Evolutionary conservation across 2,888 invertebrate species (phyloP), one percentile per base, ranked within the genome.

Genomic region (Brachylomia viminalis): DNA sequence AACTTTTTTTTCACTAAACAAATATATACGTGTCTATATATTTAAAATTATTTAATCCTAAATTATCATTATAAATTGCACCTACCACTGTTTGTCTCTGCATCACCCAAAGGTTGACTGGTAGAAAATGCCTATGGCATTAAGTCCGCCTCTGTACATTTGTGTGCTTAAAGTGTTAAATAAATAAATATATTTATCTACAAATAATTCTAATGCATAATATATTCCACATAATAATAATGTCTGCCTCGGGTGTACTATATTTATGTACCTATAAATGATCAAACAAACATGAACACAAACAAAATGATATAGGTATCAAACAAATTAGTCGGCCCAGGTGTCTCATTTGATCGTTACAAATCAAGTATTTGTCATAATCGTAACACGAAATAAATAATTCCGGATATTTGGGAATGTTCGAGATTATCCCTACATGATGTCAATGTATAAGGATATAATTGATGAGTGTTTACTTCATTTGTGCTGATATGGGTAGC

Each of bases 391-490:
- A 11, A 47, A 10, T 72, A 52, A 27, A 27, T 49, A 38, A 11
- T 78, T 56, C 15, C 64, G 33, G 49, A 52, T 71, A 78, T 66
- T 49, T 49, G 56, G 49, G 20, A 54, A 62, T 49, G 7, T 27
- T 82, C 45, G 45, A 47, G 8, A 59, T 59, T 49, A 82, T 59
- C 54, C n/a, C n/a, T 68, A 59, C 27, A 78, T 83, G 54, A 69
- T 65, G 68, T 49, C 73, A 45, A 20, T 58, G 45, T 56, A 33
- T 69, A 42, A 27, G 45, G 54, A 49, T 49, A 67, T 75, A 77
- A 73, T 85, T 85, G 62, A 85, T 77, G 68, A 83, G 30, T 85
- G 77, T 77, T 77, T 82, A 64, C 76, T 33, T 71, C n/a, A 77
- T 64, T 72, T 68, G 54, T 58, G 30, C 45, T 59, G 64, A n/a